Evolutionary conservation across 2,797 vertebrate genomes (phyloP), one percentile per base, ranked within the genome.

Genomic region (Spea hammondii): DNA sequence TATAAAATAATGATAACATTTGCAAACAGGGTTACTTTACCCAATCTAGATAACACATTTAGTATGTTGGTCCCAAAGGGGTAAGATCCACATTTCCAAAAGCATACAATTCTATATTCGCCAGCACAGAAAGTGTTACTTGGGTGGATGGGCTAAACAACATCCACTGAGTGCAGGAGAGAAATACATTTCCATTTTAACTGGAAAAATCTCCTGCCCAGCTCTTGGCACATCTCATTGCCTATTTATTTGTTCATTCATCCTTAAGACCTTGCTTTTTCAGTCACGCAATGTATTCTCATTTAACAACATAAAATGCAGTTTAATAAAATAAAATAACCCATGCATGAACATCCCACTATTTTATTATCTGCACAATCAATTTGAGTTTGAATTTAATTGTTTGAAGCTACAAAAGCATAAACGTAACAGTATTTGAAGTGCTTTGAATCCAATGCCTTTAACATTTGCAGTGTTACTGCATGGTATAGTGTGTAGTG

Each of bases 241-340:
- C 32, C 44, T 44, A 8, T 74, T 64, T 54, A 53, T 45, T 65
- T 46, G 48, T 65, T 66, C 32, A 65, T 32, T 54, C 32, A 46
- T 67, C 44, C 51, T 13, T 62, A 46, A 67, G 70, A 62, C 11
- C 70, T 13, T 73, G 64, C 55, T 14, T 68, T 69, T 65, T 11
- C 17, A 51, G 9, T 8, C 64, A 68, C 51, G 14, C 51, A 65
- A 57, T 67, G 14, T 50, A 60, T 50, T 65, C 32, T 64, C 66
- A 75, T 49, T 70, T 70, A 80, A 54, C 50, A 65, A 10, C 3
- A 49, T 65, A 49, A 70, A 69, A 8, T 47, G 5, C 14, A 60
- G 47, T 68, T 32, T 69, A 12, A 45, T 47, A 73, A 72, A 67
- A n/a, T 17, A 49, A 79, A 57, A 32, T 9, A 8, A 55, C 11